A percentile compares a stretch with the other conserved stretches of the same genome.
phyloP scores from a whole-genome alignment of 2,888 invertebrate genomes.

The Eilema griseolum region DNA sequence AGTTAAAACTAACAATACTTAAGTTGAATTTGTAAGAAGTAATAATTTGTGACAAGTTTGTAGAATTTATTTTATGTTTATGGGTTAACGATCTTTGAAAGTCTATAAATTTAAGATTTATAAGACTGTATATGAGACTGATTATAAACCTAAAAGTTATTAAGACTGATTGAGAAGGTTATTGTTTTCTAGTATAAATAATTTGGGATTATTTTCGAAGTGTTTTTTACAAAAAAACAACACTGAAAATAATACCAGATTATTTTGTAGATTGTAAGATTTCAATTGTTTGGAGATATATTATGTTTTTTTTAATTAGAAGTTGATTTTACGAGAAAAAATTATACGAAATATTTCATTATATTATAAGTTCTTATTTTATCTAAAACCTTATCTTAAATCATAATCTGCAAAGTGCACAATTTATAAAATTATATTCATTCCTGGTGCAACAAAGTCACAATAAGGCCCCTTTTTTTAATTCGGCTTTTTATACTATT shows the following conservation, averaged over 20 bases:
- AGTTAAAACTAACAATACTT: not conserved
- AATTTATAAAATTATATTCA: constrained; percentile 14
- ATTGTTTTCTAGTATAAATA: constrained; percentile 7
- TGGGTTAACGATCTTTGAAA: constrained; percentile 8
- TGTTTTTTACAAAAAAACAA: constrained; percentile 2
- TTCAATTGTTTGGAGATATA: too few relatives aligned
- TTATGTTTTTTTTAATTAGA: too few relatives aligned
- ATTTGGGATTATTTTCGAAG: constrained; percentile 11
- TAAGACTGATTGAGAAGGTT: constrained; percentile 12
- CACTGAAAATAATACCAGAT: too few relatives aligned
- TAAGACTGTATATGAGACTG: constrained; percentile 20
- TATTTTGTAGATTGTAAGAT: too few relatives aligned
- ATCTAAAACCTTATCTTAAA: too few relatives aligned
- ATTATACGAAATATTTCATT: too few relatives aligned
- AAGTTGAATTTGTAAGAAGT: not conserved
- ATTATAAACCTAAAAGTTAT: constrained; percentile 1
- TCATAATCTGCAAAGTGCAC: constrained; percentile 8
- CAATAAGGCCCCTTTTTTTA: constrained; percentile 17
- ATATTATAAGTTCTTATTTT: too few relatives aligned
- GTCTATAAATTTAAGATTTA: constrained; percentile 22
- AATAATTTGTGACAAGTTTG: constrained; percentile 10
- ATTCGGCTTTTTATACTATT: constrained; percentile 3
- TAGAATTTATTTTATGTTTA: constrained; percentile 14
- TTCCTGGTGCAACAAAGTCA: constrained; percentile 17
- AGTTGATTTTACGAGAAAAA: too few relatives aligned